Percentiles rank a stretch among this genome's conserved stretches.
Conservation (phyloP, 2,113 vertebrate species). For the Hiodon tergisus region DNA sequence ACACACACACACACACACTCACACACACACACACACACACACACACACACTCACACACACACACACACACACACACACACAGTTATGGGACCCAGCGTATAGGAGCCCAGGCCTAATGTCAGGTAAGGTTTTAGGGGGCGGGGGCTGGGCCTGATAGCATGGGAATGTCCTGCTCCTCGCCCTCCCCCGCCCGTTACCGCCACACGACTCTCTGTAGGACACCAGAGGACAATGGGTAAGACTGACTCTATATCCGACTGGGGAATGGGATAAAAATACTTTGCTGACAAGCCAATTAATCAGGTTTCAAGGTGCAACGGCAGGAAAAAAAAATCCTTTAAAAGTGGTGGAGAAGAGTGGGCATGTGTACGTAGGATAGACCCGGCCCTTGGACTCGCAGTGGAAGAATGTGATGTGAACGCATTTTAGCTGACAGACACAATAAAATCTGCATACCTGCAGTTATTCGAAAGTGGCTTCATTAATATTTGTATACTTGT, state of each 20-base stretch:
- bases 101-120: not conserved
- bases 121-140: not conserved
- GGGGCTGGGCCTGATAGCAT: constrained; percentile 20
- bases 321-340: constrained; percentile 44
- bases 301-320: constrained; percentile 73
- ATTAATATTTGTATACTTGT: constrained; percentile 10
- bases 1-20: not conserved
- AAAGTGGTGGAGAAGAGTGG: constrained; percentile 13
- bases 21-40: not conserved
- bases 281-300: constrained; percentile 80
- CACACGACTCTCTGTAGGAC: constrained; percentile 42
- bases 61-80: too few species aligned
- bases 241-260: constrained; percentile 56
- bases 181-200: constrained; percentile 35
- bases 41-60: not conserved
- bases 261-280: constrained; percentile 74
- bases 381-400: not conserved
- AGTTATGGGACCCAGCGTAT: not conserved
- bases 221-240: constrained; percentile 66
- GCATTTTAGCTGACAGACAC: not conserved
- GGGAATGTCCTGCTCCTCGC: constrained; percentile 23
- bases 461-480: not conserved
- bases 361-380: not conserved
- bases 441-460: not conserved
- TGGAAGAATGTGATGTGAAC: too few species aligned